Percentiles rank a stretch among this genome's conserved stretches.
phyloP scores from a whole-genome alignment of 2,797 vertebrate genomes.

The Hypotaenidia philippensis region DNA sequence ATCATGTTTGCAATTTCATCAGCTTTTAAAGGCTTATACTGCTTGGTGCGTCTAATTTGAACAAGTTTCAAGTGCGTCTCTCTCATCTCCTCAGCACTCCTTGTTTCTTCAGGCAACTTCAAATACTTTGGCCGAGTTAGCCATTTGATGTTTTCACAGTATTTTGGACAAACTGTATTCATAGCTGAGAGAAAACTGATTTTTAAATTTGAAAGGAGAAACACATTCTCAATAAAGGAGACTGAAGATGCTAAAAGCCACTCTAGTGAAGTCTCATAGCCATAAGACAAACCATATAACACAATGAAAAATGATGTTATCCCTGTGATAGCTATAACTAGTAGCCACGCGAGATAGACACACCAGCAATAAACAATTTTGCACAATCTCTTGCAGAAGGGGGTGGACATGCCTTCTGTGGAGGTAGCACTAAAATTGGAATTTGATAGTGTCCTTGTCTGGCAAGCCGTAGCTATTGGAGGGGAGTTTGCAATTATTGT shows the following conservation, averaged over 20 bases:
- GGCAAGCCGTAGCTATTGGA: fast-evolving
- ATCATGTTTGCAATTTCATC: slow-evolving; percentile 46
- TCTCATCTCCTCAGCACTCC: neutral
- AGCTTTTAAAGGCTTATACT: slow-evolving; percentile 66
- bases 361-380: neutral
- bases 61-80: neutral
- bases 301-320: slow-evolving; percentile 73
- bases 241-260: slow-evolving; percentile 75
- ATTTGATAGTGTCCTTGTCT: neutral
- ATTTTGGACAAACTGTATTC: slow-evolving; percentile 9
- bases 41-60: neutral
- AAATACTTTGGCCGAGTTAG: neutral
- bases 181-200: slow-evolving; percentile 4
- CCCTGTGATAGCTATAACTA: slow-evolving; percentile 30
- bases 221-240: slow-evolving; percentile 61
- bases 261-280: slow-evolving; percentile 66
- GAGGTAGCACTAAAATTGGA: neutral
- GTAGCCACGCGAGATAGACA: slow-evolving; percentile 28
- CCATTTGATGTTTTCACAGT: slow-evolving; percentile 60
- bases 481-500: fast-evolving
- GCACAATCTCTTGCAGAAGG: neutral
- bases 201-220: slow-evolving; percentile 66
- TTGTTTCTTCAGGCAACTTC: neutral
- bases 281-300: slow-evolving; percentile 75
- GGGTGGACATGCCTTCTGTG: neutral